Evolutionary conservation across 2,113 vertebrate species (phyloP).

Genomic region (Psilopsiagon aymara): DNA sequence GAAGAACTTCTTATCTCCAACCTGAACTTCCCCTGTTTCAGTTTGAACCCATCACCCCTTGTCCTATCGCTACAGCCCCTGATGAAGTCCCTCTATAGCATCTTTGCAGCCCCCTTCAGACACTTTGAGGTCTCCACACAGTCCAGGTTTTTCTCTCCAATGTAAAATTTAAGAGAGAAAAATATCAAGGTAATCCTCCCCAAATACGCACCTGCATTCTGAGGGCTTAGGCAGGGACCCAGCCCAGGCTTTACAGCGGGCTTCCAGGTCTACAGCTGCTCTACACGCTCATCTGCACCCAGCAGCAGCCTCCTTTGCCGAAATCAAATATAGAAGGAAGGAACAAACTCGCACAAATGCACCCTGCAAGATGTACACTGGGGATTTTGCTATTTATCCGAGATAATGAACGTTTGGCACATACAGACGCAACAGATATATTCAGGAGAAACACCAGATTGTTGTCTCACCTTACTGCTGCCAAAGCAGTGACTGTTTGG

Average conservation of each 20-base stretch:
- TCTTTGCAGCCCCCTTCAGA: not conserved
- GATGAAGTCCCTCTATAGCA: not conserved
- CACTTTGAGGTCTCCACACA: not conserved
- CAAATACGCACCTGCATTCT: not conserved
- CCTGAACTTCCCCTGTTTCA: not conserved
- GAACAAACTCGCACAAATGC: not conserved
- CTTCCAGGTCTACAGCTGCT: slow-evolving; percentile 1
- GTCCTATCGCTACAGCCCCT: not conserved
- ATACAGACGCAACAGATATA: not conserved
- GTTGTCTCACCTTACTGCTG: not conserved
- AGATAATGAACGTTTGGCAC: not conserved
- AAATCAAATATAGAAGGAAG: not conserved
- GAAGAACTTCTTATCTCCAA: not conserved
- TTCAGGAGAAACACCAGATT: not conserved
- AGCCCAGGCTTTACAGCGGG: not conserved
- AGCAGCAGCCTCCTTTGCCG: not conserved
- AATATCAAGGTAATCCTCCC: not conserved
- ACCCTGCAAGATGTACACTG: not conserved
- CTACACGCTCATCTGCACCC: not conserved
- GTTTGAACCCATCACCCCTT: not conserved
- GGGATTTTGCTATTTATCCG: not conserved
- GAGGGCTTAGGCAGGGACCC: not conserved
- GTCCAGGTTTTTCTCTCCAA: not conserved
- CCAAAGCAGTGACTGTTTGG: not conserved
- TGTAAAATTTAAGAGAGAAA: not conserved